A percentile compares a stretch with the other conserved stretches of the same genome.
Evolutionary conservation across 2,113 vertebrate species (phyloP).

Genomic region (Pituophis catenifer): DNA sequence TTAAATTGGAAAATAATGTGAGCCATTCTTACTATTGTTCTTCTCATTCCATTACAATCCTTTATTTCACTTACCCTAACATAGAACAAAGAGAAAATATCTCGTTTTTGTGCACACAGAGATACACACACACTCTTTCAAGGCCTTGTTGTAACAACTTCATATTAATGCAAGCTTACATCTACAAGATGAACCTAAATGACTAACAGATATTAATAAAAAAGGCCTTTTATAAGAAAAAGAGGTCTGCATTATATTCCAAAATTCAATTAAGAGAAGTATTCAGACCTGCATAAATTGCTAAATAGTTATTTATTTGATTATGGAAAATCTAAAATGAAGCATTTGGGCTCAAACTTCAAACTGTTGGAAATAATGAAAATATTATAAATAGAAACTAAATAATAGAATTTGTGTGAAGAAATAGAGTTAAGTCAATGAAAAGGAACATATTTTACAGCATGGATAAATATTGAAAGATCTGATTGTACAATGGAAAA

Average conservation of each 20-base stretch:
- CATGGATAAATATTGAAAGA: slow-evolving; percentile 30
- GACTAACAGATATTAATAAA: slow-evolving; percentile 62
- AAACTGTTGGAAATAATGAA: background rate
- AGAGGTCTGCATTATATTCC: slow-evolving; percentile 56
- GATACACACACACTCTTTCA: background rate
- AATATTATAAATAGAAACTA: background rate
- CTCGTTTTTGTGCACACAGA: background rate
- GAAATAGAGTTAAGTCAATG: background rate
- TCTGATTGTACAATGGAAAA: slow-evolving; percentile 28
- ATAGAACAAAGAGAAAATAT: background rate
- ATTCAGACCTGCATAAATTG: slow-evolving; percentile 42
- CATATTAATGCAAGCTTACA: slow-evolving; percentile 58
- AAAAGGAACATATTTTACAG: slow-evolving; percentile 23
- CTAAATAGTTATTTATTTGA: slow-evolving; percentile 57
- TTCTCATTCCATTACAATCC: slow-evolving; percentile 47
- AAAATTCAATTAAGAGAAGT: slow-evolving; percentile 54
- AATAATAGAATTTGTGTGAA: slow-evolving; percentile 51
- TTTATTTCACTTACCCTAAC: background rate
- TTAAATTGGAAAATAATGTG: slow-evolving; percentile 57
- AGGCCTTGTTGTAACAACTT: slow-evolving; percentile 31
- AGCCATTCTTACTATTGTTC: slow-evolving; percentile 15
- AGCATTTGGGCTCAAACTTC: slow-evolving; percentile 21
- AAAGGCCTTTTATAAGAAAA: slow-evolving; percentile 60
- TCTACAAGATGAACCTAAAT: slow-evolving; percentile 64
- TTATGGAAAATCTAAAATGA: slow-evolving; percentile 34